Conservation (phyloP, 2,888 invertebrate species). For the Mayetiola destructor region DNA sequence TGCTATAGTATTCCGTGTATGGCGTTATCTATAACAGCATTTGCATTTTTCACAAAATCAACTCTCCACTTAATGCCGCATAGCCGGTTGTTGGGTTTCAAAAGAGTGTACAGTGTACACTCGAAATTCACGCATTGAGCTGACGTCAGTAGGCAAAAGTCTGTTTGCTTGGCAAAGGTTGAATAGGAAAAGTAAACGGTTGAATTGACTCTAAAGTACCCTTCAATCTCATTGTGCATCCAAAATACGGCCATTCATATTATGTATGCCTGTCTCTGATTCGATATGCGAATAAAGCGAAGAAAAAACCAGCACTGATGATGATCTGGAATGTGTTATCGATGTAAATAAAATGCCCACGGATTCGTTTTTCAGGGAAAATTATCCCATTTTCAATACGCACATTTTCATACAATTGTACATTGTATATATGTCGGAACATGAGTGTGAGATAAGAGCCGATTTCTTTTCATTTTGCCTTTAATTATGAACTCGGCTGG, state of each 20-base stretch:
- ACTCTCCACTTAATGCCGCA: neutral
- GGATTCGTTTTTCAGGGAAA: no score
- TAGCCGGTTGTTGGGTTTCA: neutral
- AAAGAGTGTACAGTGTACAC: no score
- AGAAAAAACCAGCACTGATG: neutral
- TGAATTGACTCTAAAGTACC: neutral
- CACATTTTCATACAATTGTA: no score
- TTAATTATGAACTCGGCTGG: conserved; percentile 2
- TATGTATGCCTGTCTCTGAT: neutral
- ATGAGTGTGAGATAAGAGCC: neutral
- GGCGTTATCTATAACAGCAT: conserved; percentile 8
- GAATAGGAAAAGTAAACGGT: neutral
- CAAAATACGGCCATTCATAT: conserved; percentile 1
- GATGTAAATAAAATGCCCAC: no score
- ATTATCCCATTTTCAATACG: no score
- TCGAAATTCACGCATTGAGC: no score
- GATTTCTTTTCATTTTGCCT: conserved; percentile 1
- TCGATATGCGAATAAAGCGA: neutral
- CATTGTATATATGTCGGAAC: no score
- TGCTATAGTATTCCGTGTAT: no score
- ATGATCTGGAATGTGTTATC: neutral
- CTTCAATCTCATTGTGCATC: neutral
- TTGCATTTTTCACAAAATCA: neutral
- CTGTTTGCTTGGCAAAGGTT: no score
- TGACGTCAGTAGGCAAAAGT: no score